phyloP scores from a whole-genome alignment of 1,140 invertebrate species.

The Nixonia krombeini region DNA sequence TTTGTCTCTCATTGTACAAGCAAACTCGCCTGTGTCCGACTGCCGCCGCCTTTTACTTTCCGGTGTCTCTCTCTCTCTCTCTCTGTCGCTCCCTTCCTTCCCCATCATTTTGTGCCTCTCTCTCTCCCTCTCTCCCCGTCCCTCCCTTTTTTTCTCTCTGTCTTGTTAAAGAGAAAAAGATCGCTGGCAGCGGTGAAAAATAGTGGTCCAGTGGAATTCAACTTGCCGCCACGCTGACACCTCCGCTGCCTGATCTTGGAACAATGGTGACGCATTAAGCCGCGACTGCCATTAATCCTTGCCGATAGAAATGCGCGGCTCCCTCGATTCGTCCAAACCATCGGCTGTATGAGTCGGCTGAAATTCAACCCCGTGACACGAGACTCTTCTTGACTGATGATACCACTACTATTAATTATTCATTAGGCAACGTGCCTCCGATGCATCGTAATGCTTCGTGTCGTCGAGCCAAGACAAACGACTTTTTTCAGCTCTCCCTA shows the following conservation, averaged over 20 bases:
- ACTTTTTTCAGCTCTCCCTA: constrained; percentile 1
- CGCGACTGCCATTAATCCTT: constrained; percentile 55
- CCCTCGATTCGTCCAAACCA: constrained; percentile 24
- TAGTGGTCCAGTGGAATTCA: constrained; percentile 1
- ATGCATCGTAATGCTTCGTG: constrained; percentile 40
- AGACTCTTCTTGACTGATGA: constrained; percentile 51
- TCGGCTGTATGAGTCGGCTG: constrained; percentile 42
- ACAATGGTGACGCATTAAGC: constrained; percentile 52
- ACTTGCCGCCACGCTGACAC: too few relatives aligned
- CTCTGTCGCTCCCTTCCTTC: too few relatives aligned
- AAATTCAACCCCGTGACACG: constrained; percentile 48
- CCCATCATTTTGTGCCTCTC: too few relatives aligned
- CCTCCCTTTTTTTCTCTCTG: neutral
- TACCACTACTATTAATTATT: constrained; percentile 49
- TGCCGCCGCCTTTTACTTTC: constrained; percentile 29
- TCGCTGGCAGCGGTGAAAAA: constrained; percentile 16
- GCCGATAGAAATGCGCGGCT: constrained; percentile 33
- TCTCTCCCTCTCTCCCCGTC: too few relatives aligned
- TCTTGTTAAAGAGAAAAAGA: too few relatives aligned
- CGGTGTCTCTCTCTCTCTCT: too few relatives aligned
- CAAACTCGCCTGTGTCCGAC: constrained; percentile 33
- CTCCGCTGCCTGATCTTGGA: constrained; percentile 27
- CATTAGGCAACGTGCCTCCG: constrained; percentile 45
- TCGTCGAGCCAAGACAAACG: constrained; percentile 18
- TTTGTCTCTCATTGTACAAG: constrained; percentile 41